Conservation (phyloP, 2,888 invertebrate genomes). For the Cylloceria caligata region DNA sequence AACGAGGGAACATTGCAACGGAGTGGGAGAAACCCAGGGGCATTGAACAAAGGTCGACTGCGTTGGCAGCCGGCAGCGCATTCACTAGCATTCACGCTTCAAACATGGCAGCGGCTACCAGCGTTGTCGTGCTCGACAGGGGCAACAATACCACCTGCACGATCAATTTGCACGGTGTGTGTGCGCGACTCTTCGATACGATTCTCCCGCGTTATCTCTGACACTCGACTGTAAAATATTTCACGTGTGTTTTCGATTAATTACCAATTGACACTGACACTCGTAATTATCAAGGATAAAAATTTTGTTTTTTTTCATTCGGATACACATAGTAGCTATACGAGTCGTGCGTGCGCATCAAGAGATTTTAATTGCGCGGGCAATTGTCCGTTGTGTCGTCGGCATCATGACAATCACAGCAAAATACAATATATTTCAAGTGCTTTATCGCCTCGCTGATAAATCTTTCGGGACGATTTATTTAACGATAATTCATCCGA, state of each 20-base stretch:
- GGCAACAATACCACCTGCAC: constrained; percentile 98
- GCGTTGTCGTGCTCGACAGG: constrained; percentile 97
- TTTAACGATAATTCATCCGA: not conserved
- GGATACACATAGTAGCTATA: not conserved
- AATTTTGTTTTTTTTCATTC: not conserved
- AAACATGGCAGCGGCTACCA: constrained; percentile 93
- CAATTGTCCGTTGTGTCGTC: not conserved
- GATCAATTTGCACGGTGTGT: constrained; percentile 97
- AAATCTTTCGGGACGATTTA: not conserved
- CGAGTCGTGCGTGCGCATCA: constrained; percentile 5
- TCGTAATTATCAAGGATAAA: not conserved
- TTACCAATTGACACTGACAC: not conserved
- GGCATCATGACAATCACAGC: not conserved
- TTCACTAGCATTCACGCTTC: constrained; percentile 82
- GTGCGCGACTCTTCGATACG: constrained; percentile 60
- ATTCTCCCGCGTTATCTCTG: not conserved
- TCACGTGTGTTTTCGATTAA: not conserved
- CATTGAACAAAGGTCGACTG: constrained; percentile 81
- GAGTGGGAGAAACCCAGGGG: constrained; percentile 62
- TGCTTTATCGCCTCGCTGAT: not conserved
- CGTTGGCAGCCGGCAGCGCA: constrained; percentile 71
- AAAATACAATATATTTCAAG: not conserved
- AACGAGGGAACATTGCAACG: constrained; percentile 25
- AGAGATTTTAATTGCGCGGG: not conserved
- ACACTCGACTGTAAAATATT: not conserved